Conservation (phyloP, 2,888 invertebrate species). For the Apamea monoglypha region DNA sequence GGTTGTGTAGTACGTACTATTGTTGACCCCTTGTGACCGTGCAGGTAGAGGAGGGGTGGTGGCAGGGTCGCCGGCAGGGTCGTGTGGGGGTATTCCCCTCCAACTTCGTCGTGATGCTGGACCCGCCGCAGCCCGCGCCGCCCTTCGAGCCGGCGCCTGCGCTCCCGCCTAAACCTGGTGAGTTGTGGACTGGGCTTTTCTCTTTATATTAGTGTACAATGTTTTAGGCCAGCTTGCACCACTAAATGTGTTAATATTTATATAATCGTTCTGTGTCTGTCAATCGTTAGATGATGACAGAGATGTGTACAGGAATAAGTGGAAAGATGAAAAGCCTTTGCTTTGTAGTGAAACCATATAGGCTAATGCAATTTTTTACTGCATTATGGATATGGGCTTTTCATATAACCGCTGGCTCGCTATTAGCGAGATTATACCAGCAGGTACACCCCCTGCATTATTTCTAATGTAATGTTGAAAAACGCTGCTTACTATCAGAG, state of each 20-base stretch:
- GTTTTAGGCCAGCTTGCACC: not conserved
- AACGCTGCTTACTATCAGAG: too few relatives aligned
- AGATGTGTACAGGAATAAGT: not conserved
- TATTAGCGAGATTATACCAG: not conserved
- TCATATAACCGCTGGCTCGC: not conserved
- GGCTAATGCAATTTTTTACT: not conserved
- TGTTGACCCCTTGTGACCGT: slow-evolving; percentile 20
- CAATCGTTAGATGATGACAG: not conserved
- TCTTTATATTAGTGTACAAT: not conserved
- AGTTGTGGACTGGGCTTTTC: slow-evolving; percentile 55
- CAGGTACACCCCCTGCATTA: too few relatives aligned
- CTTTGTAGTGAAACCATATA: not conserved
- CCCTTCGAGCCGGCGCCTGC: slow-evolving; percentile 90
- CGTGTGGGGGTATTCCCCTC: slow-evolving; percentile 98
- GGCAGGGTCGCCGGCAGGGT: slow-evolving; percentile 94
- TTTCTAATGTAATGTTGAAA: not conserved
- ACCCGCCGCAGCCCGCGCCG: slow-evolving; percentile 82
- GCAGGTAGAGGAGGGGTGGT: slow-evolving; percentile 96
- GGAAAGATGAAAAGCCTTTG: not conserved
- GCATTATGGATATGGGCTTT: not conserved
- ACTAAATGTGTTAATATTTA: not conserved
- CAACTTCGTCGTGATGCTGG: slow-evolving; percentile 96
- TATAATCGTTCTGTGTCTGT: not conserved
- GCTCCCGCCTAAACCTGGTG: slow-evolving; percentile 95
- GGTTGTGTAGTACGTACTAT: slow-evolving; percentile 3